Percentiles rank a stretch among this genome's conserved stretches.
Conservation (phyloP, 2,888 invertebrate species). For the Eilema sororculum region DNA sequence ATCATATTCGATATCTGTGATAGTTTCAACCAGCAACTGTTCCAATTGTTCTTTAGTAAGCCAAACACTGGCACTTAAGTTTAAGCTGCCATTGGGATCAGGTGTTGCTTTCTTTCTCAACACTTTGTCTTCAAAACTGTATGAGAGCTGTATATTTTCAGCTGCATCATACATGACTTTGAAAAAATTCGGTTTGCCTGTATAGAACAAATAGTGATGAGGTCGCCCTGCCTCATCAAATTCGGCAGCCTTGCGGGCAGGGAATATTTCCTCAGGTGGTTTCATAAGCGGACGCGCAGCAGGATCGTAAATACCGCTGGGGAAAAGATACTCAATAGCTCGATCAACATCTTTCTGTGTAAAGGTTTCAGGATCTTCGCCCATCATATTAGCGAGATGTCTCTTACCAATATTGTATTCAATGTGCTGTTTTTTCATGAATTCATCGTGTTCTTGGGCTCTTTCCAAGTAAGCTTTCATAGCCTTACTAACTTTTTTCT, state of each 20-base stretch:
- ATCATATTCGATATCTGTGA: constrained; percentile 90
- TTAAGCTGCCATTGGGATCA: constrained; percentile 87
- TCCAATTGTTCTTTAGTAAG: constrained; percentile 89
- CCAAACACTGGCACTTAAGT: constrained; percentile 83
- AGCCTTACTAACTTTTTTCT: constrained; percentile 92
- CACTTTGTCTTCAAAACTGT: constrained; percentile 91
- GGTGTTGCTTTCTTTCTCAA: constrained; percentile 87
- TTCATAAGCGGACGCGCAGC: constrained; percentile 96
- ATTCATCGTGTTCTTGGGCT: constrained; percentile 92
- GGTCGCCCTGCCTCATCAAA: constrained; percentile 97
- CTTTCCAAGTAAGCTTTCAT: constrained; percentile 96
- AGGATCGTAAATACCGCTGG: constrained; percentile 95
- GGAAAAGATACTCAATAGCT: constrained; percentile 97
- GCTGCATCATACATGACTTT: constrained; percentile 93
- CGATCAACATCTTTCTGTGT: constrained; percentile 95
- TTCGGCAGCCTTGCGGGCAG: constrained; percentile 94
- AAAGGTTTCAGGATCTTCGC: constrained; percentile 95
- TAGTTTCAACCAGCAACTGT: constrained; percentile 88
- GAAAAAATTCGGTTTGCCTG: constrained; percentile 94
- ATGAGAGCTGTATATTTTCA: constrained; percentile 89
- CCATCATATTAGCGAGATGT: constrained; percentile 99
- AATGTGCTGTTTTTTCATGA: constrained; percentile 92
- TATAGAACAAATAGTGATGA: constrained; percentile 96
- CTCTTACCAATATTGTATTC: constrained; percentile 97
- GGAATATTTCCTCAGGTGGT: constrained; percentile 95